A percentile compares a stretch with the other conserved stretches of the same genome.
phyloP scores from a whole-genome alignment of 1,140 invertebrate genomes.

The Leptoteleia sp. region DNA sequence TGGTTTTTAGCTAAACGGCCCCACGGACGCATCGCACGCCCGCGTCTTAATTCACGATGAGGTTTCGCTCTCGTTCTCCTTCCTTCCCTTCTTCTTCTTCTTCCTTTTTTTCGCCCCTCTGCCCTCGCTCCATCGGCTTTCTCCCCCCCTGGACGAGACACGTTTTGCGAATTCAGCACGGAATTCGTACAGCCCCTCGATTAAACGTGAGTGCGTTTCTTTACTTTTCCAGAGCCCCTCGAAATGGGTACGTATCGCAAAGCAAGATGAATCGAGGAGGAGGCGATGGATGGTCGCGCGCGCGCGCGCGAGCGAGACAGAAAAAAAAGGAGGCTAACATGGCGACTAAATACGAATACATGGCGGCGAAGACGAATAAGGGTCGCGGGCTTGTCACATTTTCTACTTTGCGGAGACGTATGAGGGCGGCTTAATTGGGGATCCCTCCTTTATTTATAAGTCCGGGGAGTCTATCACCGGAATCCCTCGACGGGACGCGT shows the following conservation, averaged over 20 bases:
- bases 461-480: slow-evolving; percentile 73
- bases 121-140: slow-evolving; percentile 38
- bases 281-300: slow-evolving; percentile 27
- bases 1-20: slow-evolving; percentile 5
- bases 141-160: slow-evolving; percentile 72
- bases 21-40: slow-evolving; percentile 17
- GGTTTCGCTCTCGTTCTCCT: slow-evolving; percentile 34
- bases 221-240: slow-evolving; percentile 65
- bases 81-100: slow-evolving; percentile 52
- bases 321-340: slow-evolving; percentile 37
- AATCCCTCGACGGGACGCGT: slow-evolving; percentile 48
- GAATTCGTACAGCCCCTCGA: slow-evolving; percentile 77
- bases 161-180: slow-evolving; percentile 77
- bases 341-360: slow-evolving; percentile 51
- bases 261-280: slow-evolving; percentile 60
- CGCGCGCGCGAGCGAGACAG: no score
- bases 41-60: slow-evolving; percentile 64
- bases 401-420: slow-evolving; percentile 79
- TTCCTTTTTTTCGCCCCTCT: slow-evolving; percentile 49
- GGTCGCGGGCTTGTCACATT: slow-evolving; percentile 74
- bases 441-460: slow-evolving; percentile 80
- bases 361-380: slow-evolving; percentile 55
- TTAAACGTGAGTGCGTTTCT: slow-evolving; percentile 76
- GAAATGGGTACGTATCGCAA: slow-evolving; percentile 53
- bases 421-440: slow-evolving; percentile 78